Base-by-base conservation (phyloP, 2,888 invertebrate species). In the Thereva nobilitata region DNA sequence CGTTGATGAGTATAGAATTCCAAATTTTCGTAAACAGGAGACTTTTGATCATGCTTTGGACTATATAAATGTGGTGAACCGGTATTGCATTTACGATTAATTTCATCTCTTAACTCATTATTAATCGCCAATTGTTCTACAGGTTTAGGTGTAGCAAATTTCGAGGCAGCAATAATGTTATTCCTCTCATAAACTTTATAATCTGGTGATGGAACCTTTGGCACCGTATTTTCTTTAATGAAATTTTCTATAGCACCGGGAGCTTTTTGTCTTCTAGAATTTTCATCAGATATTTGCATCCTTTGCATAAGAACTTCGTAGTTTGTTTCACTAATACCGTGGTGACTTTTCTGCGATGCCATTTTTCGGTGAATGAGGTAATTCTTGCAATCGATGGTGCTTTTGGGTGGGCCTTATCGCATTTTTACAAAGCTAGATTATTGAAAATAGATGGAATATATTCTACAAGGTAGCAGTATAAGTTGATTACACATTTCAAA, bases 1-100 rank as follows among this genome's bases (percentile, higher is more conserved):
- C 79, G 90, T 71, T 87, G 85, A 65, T 77, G 76, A 65, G 86
- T 86, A 82, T 91, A 92, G 77, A 91, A 92, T 72, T 92, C 92
- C 64, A 93, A 85, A 79, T 93, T 93, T 78, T 93, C 93, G 77
- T 93, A 93, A 37, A 93, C 88, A 0, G 88, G 87, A 5, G 80
- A 79, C n/a, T 47, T 59, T 5, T 59, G 59, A 5, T 59, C 59
- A 4, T 49, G 37, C 9, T 59, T 59, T 59, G 47, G 45, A 38
- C 59, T 59, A 12, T 47, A 59, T 5, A 37, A 38, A 74, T 79
- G 81, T 72, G 79, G 77, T 72, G 84, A 81, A 72, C 70, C 5
- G 75, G 76, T 64, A 74, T 79, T 12, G 76, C 77, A 9, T 74
- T 66, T 40, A 72, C 69, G 55, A 73, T 73, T 5, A 70, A 73